These are phyloP conservation scores for Drosophila stalkeri DNA, from an alignment of 2,888 invertebrate species.

Conservation along the genomic window DNA sequence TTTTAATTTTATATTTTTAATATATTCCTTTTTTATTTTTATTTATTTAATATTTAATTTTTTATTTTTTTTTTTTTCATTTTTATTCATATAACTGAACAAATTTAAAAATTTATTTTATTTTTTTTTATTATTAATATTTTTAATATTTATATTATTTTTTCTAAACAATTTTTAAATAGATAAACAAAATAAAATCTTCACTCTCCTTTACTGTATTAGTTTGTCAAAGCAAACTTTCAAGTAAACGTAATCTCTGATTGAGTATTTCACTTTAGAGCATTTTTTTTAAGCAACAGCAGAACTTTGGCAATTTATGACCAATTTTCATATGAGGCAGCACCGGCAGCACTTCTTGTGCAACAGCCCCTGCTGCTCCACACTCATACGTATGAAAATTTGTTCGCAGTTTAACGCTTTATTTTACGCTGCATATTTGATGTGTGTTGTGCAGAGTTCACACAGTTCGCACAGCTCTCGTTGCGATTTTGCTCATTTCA, in stretches of 20 bases:
- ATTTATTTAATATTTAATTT: too few relatives aligned
- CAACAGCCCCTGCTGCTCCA: background rate
- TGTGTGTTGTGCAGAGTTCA: conserved; percentile 24
- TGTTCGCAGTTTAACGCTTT: conserved; percentile 47
- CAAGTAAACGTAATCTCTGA: too few relatives aligned
- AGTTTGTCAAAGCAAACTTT: background rate
- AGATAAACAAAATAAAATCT: too few relatives aligned
- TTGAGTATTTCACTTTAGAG: background rate
- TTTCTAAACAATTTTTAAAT: too few relatives aligned
- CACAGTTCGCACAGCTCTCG: conserved; percentile 31
- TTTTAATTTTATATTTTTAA: too few relatives aligned
- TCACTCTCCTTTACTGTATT: background rate
- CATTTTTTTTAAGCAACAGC: background rate
- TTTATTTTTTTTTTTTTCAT: too few relatives aligned
- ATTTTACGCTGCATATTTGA: conserved; percentile 55
- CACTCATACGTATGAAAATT: background rate
- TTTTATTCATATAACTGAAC: too few relatives aligned
- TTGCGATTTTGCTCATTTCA: conserved; percentile 61
- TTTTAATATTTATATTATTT: too few relatives aligned
- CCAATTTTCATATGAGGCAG: conserved; percentile 17
- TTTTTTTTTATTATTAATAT: too few relatives aligned
- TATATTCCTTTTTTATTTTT: too few relatives aligned
- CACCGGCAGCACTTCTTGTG: too few relatives aligned
- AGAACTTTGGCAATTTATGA: conserved; percentile 24
- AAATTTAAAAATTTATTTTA: too few relatives aligned